phyloP scores from a whole-genome alignment of 2,888 invertebrate species.

The Orchestes rusci region DNA sequence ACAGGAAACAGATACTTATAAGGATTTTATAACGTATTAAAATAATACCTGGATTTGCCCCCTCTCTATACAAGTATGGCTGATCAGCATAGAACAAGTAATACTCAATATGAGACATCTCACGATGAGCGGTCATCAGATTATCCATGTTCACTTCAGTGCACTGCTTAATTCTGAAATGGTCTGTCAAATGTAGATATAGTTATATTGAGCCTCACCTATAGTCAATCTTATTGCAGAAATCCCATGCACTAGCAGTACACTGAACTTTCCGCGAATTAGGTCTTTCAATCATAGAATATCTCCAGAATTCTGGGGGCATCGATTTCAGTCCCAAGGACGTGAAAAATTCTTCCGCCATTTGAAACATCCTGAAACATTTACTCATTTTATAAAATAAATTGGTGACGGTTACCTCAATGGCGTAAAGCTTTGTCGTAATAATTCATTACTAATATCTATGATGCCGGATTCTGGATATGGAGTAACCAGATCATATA shows the following conservation, averaged over 20 bases:
- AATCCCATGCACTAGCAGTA: slow-evolving; percentile 78
- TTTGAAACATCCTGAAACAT: slow-evolving; percentile 64
- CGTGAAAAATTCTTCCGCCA: slow-evolving; percentile 76
- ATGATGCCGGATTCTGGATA: slow-evolving; percentile 62
- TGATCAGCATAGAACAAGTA: slow-evolving; percentile 71
- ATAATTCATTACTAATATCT: slow-evolving; percentile 73
- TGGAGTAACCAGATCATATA: slow-evolving; percentile 67
- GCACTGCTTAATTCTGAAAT: slow-evolving; percentile 69
- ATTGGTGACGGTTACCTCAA: slow-evolving; percentile 47
- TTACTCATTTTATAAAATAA: slow-evolving; percentile 3
- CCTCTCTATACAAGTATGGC: slow-evolving; percentile 68
- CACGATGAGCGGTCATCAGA: slow-evolving; percentile 70
- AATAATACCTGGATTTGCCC: slow-evolving; percentile 68
- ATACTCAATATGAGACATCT: slow-evolving; percentile 78
- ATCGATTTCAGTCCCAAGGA: slow-evolving; percentile 73
- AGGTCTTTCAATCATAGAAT: slow-evolving; percentile 72
- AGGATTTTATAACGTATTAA: neutral
- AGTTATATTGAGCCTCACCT: slow-evolving; percentile 59
- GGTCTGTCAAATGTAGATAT: neutral
- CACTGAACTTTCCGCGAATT: slow-evolving; percentile 64
- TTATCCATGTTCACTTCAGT: slow-evolving; percentile 72
- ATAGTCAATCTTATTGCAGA: slow-evolving; percentile 75
- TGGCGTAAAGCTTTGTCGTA: slow-evolving; percentile 66
- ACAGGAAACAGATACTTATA: slow-evolving; percentile 29
- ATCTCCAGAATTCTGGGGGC: slow-evolving; percentile 78